Percentiles rank a stretch among this genome's conserved stretches.
Conservation (phyloP, 2,797 vertebrate species). For the Parambassis ranga region DNA sequence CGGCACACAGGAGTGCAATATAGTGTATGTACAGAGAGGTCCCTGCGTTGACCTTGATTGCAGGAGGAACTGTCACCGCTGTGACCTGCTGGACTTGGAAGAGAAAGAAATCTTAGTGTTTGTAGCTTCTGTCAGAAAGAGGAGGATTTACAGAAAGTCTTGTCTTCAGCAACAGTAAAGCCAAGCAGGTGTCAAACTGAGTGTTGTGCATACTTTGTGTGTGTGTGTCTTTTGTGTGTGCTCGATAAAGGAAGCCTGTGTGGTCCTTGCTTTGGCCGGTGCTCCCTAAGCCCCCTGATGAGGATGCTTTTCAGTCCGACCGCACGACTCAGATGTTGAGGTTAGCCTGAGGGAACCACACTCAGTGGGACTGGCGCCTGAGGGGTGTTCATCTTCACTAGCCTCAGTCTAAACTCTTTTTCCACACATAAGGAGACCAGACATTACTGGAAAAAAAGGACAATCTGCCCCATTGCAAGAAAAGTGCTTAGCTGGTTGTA, state of each 20-base stretch:
- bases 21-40: slow-evolving; percentile 1
- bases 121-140: neutral
- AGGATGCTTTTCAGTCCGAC: slow-evolving; percentile 44
- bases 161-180: neutral
- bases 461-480: neutral
- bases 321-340: slow-evolving; percentile 48
- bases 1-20: neutral
- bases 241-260: slow-evolving; percentile 27
- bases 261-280: slow-evolving; percentile 27
- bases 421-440: slow-evolving; percentile 17
- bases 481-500: neutral
- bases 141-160: neutral
- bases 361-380: slow-evolving; percentile 50
- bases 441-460: slow-evolving; percentile 19
- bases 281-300: slow-evolving; percentile 33
- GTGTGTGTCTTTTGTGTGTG: slow-evolving; percentile 10
- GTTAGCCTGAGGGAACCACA: slow-evolving; percentile 44
- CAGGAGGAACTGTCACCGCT: neutral
- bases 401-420: slow-evolving; percentile 47
- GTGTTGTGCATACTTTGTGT: neutral
- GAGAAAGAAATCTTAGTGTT: neutral
- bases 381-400: slow-evolving; percentile 47
- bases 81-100: neutral
- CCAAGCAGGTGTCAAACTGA: neutral
- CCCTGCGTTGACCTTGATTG: slow-evolving; percentile 2